Evolutionary conservation across 2,888 invertebrate species (phyloP).

Genomic region (Anagyrus pseudococci): DNA sequence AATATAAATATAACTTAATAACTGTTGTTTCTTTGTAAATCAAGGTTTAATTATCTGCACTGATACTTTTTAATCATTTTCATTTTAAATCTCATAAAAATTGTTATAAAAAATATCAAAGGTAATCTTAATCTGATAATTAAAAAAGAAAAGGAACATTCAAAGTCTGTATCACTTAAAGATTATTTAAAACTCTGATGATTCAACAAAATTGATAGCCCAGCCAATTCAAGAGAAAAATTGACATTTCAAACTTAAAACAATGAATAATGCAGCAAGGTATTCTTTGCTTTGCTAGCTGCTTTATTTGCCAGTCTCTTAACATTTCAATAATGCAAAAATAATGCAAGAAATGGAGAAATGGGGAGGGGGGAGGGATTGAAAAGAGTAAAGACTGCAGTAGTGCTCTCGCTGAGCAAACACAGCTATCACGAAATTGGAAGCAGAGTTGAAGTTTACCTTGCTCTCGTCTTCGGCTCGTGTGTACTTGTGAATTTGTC

Average conservation of each 20-base stretch:
- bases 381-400: too few species aligned
- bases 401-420: too few species aligned
- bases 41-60: neutral
- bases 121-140: too few species aligned
- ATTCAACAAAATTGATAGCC: neutral
- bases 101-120: too few species aligned
- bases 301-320: neutral
- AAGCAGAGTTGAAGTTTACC: neutral
- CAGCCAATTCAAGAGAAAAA: neutral
- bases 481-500: too few species aligned
- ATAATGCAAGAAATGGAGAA: too few species aligned
- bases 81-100: neutral
- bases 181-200: neutral
- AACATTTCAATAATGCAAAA: too few species aligned
- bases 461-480: too few species aligned
- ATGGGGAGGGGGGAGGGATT: too few species aligned
- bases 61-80: neutral
- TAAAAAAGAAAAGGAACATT: neutral
- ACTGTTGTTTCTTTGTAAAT: neutral
- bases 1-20: slow-evolving; percentile 7
- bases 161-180: neutral
- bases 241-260: neutral
- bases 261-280: slow-evolving; percentile 9
- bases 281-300: neutral
- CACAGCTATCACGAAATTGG: neutral